Evolutionary conservation across 23 tunicate genomes (phyloP), one percentile per base, ranked within the genome.

Genomic region (Oikopleura dioica): DNA sequence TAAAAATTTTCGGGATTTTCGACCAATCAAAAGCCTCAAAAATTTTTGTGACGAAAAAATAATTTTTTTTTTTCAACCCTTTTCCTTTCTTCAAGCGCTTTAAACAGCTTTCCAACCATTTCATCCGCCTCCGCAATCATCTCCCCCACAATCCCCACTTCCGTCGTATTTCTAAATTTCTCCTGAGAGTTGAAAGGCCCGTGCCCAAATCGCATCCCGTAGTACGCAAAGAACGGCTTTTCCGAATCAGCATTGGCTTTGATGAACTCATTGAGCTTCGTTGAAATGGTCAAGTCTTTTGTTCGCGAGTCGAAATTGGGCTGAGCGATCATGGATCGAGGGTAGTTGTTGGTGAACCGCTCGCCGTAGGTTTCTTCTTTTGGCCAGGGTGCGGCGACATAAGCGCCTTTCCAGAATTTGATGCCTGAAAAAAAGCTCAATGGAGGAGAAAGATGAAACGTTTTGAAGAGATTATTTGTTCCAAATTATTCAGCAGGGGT

Each of bases 91-190:
- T 63, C 32, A 24, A 63, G 72, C 5, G 72, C 33, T 2, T 63
- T 28, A 28, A 63, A 63, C 30, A 63, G 2, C 2, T 63, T 28
- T 63, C 72, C 72, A 63, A 63, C 33, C 16, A 63, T 23, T 63
- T 63, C 72, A 63, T 63, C 72, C 33, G 72, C 72, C 26, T 63
- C 72, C 72, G 26, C 5, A 16, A 63, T 63, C 72, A 63, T 63
- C 26, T 63, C 72, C 33, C 72, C 72, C 4, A 63, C 72, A 16
- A 63, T 31, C 29, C 72, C 72, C 29, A 31, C 72, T 63, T 63
- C 26, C 26, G 72, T 21, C 26, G 16, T 63, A 21, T 28, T 28
- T 21, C 72, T 24, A 31, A 63, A 63, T 63, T 31, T 23, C 33
- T 24, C 33, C 26, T 23, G 72, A 12, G 72, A 63, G 26, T 63